Percentiles rank a stretch among this genome's conserved stretches.
phyloP scores from a whole-genome alignment of 2,888 invertebrate genomes.

The Melieria omissa region DNA sequence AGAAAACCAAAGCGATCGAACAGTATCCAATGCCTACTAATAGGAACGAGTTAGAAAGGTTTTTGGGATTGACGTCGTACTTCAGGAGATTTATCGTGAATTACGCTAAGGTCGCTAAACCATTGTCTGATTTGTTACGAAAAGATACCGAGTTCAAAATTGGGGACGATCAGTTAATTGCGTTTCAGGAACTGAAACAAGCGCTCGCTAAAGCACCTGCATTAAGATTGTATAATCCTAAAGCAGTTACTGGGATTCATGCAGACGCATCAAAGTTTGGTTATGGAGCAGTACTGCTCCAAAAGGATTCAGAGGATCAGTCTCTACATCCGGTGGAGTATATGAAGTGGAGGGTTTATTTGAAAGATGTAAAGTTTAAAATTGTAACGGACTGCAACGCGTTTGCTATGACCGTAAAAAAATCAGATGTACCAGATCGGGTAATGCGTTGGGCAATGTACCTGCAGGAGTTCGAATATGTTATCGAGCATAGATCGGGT shows the following conservation, averaged over 20 bases:
- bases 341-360: constrained; percentile 55
- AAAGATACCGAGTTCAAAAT: constrained; percentile 34
- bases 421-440: constrained; percentile 49
- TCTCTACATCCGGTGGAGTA: constrained; percentile 54
- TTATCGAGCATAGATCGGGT: not conserved
- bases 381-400: constrained; percentile 58
- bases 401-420: constrained; percentile 54
- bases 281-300: constrained; percentile 38
- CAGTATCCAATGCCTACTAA: constrained; percentile 34
- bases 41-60: constrained; percentile 35
- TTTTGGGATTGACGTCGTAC: constrained; percentile 41
- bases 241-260: constrained; percentile 39
- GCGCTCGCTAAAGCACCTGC: constrained; percentile 39
- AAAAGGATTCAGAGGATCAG: constrained; percentile 44
- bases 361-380: constrained; percentile 52
- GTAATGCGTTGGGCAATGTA: constrained; percentile 47
- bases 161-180: constrained; percentile 6
- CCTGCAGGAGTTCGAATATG: constrained; percentile 42
- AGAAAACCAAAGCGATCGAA: constrained; percentile 32
- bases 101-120: constrained; percentile 53
- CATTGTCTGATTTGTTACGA: constrained; percentile 50
- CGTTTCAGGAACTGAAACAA: constrained; percentile 26
- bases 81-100: constrained; percentile 33
- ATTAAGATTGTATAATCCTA: constrained; percentile 33
- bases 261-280: constrained; percentile 46